Percentiles rank a stretch among this genome's conserved stretches.
phyloP scores from a whole-genome alignment of 2,797 vertebrate species.

The Sylvilagus floridanus region DNA sequence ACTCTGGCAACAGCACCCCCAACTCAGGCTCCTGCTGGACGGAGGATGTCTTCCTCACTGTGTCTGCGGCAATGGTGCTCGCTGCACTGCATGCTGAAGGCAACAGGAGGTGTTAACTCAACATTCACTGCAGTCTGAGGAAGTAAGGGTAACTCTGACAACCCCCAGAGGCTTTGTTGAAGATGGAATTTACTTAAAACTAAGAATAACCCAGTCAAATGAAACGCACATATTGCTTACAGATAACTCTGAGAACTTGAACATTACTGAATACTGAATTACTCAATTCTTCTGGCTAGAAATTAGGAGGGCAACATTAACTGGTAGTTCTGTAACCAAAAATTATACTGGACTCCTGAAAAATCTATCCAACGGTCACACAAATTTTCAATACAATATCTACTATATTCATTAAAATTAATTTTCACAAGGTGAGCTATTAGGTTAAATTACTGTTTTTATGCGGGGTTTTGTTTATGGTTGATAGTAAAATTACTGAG shows the following conservation, averaged over 20 bases:
- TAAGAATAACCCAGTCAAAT: constrained; percentile 42
- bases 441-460: constrained; percentile 10
- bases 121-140: background rate
- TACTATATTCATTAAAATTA: background rate
- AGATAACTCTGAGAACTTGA: background rate
- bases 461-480: too few relatives aligned
- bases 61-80: background rate
- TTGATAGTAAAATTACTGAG: constrained; percentile 64
- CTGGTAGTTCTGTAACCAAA: background rate
- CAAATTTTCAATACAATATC: background rate
- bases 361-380: background rate
- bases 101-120: background rate
- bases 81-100: background rate
- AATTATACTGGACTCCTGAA: background rate
- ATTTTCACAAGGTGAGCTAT: constrained; percentile 25
- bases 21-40: background rate
- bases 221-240: background rate
- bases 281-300: background rate
- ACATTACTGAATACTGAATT: background rate
- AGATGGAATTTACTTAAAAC: background rate
- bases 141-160: background rate
- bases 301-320: constrained; percentile 8
- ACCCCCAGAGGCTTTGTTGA: background rate
- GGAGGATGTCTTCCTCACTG: background rate
- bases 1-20: background rate